Conservation (phyloP, 2,888 invertebrate genomes). For the Clepsis dumicolana region DNA sequence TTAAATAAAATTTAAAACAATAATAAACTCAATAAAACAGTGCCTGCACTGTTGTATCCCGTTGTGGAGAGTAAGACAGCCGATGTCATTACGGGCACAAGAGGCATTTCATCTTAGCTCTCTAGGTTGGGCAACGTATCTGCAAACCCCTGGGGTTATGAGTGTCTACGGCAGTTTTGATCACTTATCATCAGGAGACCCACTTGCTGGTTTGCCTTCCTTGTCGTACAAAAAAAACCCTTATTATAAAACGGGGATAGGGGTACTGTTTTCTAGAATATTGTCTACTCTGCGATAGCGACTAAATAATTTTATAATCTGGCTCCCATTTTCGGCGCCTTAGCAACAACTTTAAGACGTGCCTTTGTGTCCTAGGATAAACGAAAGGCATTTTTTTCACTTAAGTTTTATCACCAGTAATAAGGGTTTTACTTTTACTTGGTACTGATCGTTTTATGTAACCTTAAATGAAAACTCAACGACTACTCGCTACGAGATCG, state of each 20-base stretch:
- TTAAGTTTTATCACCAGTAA: constrained; percentile 4
- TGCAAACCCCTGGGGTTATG: too few relatives aligned
- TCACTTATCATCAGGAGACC: too few relatives aligned
- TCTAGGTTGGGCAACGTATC: too few relatives aligned
- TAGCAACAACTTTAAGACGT: constrained; percentile 29
- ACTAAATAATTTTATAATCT: constrained; percentile 40
- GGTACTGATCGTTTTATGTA: neutral
- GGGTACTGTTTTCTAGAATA: neutral
- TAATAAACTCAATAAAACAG: too few relatives aligned
- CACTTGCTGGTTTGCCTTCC: too few relatives aligned
- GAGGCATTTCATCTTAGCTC: too few relatives aligned
- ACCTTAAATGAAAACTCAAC: neutral
- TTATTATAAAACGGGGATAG: neutral
- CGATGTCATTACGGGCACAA: too few relatives aligned
- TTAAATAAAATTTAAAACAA: too few relatives aligned
- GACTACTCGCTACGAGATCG: neutral
- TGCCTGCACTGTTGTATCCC: too few relatives aligned
- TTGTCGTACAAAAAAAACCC: too few relatives aligned
- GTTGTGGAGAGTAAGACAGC: too few relatives aligned
- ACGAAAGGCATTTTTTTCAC: constrained; percentile 26
- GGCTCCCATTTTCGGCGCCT: constrained; percentile 31
- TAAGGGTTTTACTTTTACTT: constrained; percentile 10
- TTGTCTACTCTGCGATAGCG: constrained; percentile 28
- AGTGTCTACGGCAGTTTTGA: too few relatives aligned
- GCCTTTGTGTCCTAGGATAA: constrained; percentile 19